Evolutionary conservation across 1,140 invertebrate species (phyloP).

Genomic region (Protaetia brevitarsis): DNA sequence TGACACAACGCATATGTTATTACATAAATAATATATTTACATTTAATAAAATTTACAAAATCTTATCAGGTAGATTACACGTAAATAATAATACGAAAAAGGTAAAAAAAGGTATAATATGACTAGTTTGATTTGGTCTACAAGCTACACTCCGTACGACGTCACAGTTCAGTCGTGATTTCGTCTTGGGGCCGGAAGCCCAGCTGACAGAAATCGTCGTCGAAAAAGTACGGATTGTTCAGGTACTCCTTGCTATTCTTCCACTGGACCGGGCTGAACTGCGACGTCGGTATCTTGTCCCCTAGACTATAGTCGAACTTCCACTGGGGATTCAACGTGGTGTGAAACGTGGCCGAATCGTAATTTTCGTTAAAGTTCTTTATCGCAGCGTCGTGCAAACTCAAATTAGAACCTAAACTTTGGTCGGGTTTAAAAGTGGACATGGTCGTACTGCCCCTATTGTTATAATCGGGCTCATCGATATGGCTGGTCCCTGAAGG

Average conservation of each 20-base stretch:
- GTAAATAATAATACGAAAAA: slow-evolving; percentile 21
- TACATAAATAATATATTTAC: slow-evolving; percentile 21
- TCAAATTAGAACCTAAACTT: slow-evolving; percentile 49
- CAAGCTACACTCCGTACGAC: slow-evolving; percentile 18
- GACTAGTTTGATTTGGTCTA: slow-evolving; percentile 27
- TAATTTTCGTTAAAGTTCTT: slow-evolving; percentile 42
- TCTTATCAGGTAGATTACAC: background rate
- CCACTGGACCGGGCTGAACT: slow-evolving; percentile 56
- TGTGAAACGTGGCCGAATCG: slow-evolving; percentile 43
- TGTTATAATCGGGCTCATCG: slow-evolving; percentile 33
- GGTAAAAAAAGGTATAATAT: slow-evolving; percentile 24
- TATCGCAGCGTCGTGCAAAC: slow-evolving; percentile 50
- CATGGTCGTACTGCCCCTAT: slow-evolving; percentile 46
- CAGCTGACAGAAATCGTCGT: slow-evolving; percentile 70
- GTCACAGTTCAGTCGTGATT: slow-evolving; percentile 72
- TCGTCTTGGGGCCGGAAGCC: slow-evolving; percentile 74
- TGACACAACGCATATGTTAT: background rate
- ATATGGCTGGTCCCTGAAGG: slow-evolving; percentile 55
- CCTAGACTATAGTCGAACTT: slow-evolving; percentile 51
- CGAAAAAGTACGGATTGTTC: slow-evolving; percentile 59
- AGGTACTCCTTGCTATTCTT: slow-evolving; percentile 47
- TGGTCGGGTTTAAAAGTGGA: slow-evolving; percentile 57
- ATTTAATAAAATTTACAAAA: slow-evolving; percentile 1
- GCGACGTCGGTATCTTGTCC: slow-evolving; percentile 51
- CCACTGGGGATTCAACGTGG: slow-evolving; percentile 57